These are phyloP conservation scores for Nothocercus julius DNA, from an alignment of 2,113 vertebrate genomes.

Conservation along the genomic window DNA sequence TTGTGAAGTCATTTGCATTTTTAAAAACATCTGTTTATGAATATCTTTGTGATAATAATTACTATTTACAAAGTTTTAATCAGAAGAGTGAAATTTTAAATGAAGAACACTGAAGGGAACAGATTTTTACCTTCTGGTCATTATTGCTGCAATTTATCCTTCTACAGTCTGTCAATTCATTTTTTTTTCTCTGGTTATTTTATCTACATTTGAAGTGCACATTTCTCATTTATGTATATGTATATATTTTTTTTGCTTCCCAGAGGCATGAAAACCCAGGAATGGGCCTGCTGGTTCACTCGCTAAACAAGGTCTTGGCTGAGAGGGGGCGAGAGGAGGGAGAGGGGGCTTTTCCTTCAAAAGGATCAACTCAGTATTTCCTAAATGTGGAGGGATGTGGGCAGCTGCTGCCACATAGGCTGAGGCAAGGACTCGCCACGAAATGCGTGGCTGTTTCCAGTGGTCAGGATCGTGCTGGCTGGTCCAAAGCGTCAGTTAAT, in stretches of 20 bases:
- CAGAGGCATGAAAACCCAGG: not conserved
- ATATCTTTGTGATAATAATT: constrained; percentile 67
- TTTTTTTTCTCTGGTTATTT: not conserved
- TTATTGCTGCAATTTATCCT: constrained; percentile 3
- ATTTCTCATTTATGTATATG: not conserved
- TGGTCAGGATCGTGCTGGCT: not conserved
- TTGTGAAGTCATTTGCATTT: constrained; percentile 59
- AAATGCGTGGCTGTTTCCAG: not conserved
- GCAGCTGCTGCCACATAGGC: not conserved
- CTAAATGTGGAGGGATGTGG: not conserved
- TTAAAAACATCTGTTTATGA: constrained; percentile 64
- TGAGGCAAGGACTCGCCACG: not conserved
- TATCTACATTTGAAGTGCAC: not conserved
- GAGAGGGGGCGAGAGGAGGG: not conserved
- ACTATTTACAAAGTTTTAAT: constrained; percentile 66
- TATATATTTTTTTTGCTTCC: not conserved
- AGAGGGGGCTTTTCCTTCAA: not conserved
- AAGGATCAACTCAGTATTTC: not conserved
- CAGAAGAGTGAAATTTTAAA: constrained; percentile 33
- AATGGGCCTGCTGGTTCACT: not conserved
- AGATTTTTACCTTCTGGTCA: constrained; percentile 46
- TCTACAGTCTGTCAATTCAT: not conserved
- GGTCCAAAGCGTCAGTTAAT: not conserved
- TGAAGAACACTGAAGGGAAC: constrained; percentile 17
- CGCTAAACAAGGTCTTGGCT: not conserved